These are phyloP conservation scores for Rallus limicola DNA, from an alignment of 2,113 vertebrate species.

Conservation along the genomic window DNA sequence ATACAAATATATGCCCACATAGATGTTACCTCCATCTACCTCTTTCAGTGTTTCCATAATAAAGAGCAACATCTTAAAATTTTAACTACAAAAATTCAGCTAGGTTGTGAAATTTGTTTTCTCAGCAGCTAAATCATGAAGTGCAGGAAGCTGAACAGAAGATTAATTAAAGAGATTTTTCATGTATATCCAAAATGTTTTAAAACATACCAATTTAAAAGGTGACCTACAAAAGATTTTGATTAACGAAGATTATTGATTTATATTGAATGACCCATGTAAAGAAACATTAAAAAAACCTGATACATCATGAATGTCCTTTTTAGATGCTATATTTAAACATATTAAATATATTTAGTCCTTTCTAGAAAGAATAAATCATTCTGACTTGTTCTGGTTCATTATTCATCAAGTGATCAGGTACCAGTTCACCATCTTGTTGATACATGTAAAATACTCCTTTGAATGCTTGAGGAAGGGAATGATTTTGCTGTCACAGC, in stretches of 20 bases:
- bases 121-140: not conserved
- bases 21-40: not conserved
- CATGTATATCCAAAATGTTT: not conserved
- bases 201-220: slow-evolving; percentile 15
- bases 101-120: not conserved
- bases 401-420: not conserved
- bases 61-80: not conserved
- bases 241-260: not conserved
- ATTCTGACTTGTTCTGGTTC: not conserved
- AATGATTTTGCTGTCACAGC: not conserved
- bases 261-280: not conserved
- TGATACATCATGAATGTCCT: not conserved
- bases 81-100: not conserved
- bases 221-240: not conserved
- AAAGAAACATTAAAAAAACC: not conserved
- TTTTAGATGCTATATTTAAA: not conserved
- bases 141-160: not conserved
- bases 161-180: slow-evolving; percentile 25
- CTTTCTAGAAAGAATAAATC: not conserved
- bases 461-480: not conserved
- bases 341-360: not conserved
- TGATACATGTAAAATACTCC: not conserved
- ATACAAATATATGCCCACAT: not conserved
- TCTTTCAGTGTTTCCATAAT: not conserved
- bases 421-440: slow-evolving; percentile 8